phyloP scores from a whole-genome alignment of 2,797 vertebrate genomes.

The Cossypha dichroa region DNA sequence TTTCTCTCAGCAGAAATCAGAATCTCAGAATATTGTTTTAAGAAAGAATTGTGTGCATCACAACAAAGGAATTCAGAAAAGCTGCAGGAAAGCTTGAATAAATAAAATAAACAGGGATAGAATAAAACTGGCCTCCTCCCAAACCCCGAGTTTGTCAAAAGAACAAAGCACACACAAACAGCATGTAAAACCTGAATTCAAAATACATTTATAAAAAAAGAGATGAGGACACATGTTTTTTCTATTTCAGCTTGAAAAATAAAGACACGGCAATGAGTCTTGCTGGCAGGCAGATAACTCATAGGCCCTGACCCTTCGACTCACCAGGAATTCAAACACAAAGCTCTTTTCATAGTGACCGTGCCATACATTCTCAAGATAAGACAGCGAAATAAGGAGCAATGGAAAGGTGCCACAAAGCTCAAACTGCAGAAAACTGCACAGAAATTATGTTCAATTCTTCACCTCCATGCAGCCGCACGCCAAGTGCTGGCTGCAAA shows the following conservation, averaged over 20 bases:
- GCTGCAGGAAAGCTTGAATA: constrained; percentile 46
- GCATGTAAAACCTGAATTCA: constrained; percentile 52
- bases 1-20: constrained; percentile 2
- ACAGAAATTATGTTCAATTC: constrained; percentile 1
- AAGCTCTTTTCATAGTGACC: constrained; percentile 82
- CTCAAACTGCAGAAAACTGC: constrained; percentile 56
- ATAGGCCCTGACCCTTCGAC: constrained; percentile 85
- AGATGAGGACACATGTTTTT: constrained; percentile 51
- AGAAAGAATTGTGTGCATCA: constrained; percentile 28
- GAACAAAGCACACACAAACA: constrained; percentile 43
- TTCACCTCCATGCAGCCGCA: constrained; percentile 2
- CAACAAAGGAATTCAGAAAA: constrained; percentile 61
- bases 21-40: constrained; percentile 1
- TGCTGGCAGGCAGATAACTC: constrained; percentile 76
- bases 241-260: constrained; percentile 73
- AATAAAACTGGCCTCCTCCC: constrained; percentile 58
- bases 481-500: constrained; percentile 35
- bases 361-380: constrained; percentile 70
- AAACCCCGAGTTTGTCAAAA: constrained; percentile 29
- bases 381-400: constrained; percentile 64
- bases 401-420: constrained; percentile 60
- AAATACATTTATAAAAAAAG: constrained; percentile 58
- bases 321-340: constrained; percentile 83
- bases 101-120: constrained; percentile 69
- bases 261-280: constrained; percentile 69